Evolutionary conservation across 2,888 invertebrate genomes (phyloP).

Genomic region (Ecliptopera silaceata): DNA sequence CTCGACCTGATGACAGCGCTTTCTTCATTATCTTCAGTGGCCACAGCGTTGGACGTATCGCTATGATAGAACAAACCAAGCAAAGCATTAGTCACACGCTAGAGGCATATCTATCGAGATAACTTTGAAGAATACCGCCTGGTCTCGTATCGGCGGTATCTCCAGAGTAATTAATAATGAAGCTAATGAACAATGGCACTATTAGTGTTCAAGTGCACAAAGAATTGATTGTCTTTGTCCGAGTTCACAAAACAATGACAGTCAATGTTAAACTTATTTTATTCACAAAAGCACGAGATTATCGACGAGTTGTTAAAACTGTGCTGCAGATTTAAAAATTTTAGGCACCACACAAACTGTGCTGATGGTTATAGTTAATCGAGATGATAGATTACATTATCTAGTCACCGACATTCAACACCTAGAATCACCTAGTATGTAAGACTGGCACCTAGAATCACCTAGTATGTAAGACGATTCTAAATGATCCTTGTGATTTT

Average conservation of each 20-base stretch:
- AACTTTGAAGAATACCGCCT: slow-evolving; percentile 67
- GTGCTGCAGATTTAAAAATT: slow-evolving; percentile 70
- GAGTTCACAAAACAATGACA: slow-evolving; percentile 66
- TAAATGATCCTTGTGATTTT: too few species aligned
- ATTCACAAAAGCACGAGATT: slow-evolving; percentile 79
- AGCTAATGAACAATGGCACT: slow-evolving; percentile 80
- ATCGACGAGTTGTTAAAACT: slow-evolving; percentile 73
- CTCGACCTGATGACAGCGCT: slow-evolving; percentile 85
- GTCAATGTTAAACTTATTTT: slow-evolving; percentile 72
- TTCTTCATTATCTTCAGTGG: slow-evolving; percentile 80
- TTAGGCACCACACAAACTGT: slow-evolving; percentile 76
- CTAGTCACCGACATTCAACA: slow-evolving; percentile 41
- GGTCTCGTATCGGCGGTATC: slow-evolving; percentile 73
- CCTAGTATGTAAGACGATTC: too few species aligned
- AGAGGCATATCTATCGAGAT: slow-evolving; percentile 72
- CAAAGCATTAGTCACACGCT: slow-evolving; percentile 84
- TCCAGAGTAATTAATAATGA: slow-evolving; percentile 75
- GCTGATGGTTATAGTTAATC: slow-evolving; percentile 72
- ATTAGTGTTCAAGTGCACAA: slow-evolving; percentile 80
- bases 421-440: too few species aligned
- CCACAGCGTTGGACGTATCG: slow-evolving; percentile 79
- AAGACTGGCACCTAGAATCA: too few species aligned
- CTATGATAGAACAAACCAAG: slow-evolving; percentile 83
- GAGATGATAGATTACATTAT: slow-evolving; percentile 72
- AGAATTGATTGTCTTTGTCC: slow-evolving; percentile 68